A percentile compares a stretch with the other conserved stretches of the same genome.
Conservation (phyloP, 2,888 invertebrate species). For the Trichacis sp. region DNA sequence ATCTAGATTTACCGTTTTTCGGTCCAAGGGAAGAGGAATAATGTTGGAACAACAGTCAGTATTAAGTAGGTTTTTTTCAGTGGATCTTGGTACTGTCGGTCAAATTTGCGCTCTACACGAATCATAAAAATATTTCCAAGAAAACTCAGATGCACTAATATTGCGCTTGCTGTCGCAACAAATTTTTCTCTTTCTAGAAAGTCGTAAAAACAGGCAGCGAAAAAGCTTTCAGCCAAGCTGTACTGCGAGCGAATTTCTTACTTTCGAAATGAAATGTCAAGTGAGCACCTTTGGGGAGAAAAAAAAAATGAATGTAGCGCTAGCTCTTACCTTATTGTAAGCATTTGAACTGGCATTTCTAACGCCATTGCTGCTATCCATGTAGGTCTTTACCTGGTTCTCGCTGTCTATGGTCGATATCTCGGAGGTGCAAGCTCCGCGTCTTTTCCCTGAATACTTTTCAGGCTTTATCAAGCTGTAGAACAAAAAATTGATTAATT, state of each 20-base stretch:
- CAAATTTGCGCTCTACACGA: too few relatives aligned
- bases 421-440: conserved; percentile 69
- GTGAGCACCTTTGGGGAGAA: conserved; percentile 6
- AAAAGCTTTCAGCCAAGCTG: too few relatives aligned
- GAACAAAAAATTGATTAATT: conserved; percentile 26
- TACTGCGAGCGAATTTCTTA: conserved; percentile 6
- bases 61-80: too few relatives aligned
- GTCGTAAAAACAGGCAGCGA: background rate
- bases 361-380: conserved; percentile 88
- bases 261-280: background rate
- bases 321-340: conserved; percentile 89
- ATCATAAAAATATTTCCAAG: too few relatives aligned
- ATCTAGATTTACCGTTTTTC: too few relatives aligned
- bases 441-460: conserved; percentile 75
- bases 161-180: too few relatives aligned
- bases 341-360: conserved; percentile 85
- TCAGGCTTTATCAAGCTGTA: conserved; percentile 76
- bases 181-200: too few relatives aligned
- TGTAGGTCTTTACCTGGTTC: conserved; percentile 95
- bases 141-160: too few relatives aligned
- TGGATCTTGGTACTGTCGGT: too few relatives aligned
- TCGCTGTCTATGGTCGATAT: conserved; percentile 74
- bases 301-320: conserved; percentile 37
- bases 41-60: too few relatives aligned
- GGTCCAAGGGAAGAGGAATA: too few relatives aligned